Conservation (phyloP, 2,888 invertebrate genomes). For the Cacoxenus indagator region DNA sequence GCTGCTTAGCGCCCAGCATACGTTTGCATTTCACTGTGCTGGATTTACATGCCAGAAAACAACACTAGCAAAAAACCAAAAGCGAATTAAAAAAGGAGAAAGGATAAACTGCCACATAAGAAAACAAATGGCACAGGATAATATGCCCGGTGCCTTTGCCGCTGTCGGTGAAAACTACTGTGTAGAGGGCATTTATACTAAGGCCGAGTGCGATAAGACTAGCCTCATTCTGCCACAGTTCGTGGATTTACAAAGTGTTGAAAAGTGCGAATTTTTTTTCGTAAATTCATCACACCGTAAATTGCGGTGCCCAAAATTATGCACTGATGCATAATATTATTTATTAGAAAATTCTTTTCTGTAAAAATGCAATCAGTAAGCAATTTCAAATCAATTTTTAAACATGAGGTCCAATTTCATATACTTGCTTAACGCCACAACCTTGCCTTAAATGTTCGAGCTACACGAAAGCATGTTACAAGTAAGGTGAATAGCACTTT, state of each 20-base stretch:
- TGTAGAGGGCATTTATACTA: neutral
- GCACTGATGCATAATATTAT: neutral
- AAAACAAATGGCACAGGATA: neutral
- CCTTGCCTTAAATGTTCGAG: neutral
- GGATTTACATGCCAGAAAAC: slow-evolving; percentile 6
- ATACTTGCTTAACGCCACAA: neutral
- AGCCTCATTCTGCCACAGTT: neutral
- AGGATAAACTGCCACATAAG: neutral
- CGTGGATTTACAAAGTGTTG: neutral
- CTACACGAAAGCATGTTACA: neutral
- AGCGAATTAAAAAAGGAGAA: neutral
- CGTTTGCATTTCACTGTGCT: neutral
- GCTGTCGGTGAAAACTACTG: neutral
- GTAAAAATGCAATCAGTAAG: neutral
- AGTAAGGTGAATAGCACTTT: neutral
- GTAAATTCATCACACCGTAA: neutral
- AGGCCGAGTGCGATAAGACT: neutral
- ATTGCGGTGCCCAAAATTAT: neutral
- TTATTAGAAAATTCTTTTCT: neutral
- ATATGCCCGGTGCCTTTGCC: too few species aligned
- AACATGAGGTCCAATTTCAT: too few species aligned
- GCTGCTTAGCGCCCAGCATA: neutral
- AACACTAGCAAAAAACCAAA: neutral
- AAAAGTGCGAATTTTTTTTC: too few species aligned
- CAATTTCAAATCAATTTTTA: neutral